phyloP scores from a whole-genome alignment of 2,888 invertebrate genomes.

The Blastobasis adustella region DNA sequence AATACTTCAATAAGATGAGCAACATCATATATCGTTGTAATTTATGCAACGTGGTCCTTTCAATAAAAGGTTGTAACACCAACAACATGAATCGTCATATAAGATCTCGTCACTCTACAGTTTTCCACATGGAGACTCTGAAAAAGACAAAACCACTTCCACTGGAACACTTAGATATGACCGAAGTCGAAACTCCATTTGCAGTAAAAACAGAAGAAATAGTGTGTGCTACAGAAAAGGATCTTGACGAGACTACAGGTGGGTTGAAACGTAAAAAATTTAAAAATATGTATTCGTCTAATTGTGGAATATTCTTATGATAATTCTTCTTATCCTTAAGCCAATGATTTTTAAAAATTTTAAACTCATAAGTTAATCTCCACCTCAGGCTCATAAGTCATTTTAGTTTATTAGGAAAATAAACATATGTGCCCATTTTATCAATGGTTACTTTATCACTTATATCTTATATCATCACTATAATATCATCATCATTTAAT shows the following conservation, averaged over 20 bases:
- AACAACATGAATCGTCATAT: constrained; percentile 67
- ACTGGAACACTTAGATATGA: constrained; percentile 16
- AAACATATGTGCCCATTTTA: too few relatives aligned
- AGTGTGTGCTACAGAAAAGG: constrained; percentile 29
- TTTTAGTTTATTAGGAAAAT: too few relatives aligned
- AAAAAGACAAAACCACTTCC: constrained; percentile 17
- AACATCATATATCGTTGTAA: constrained; percentile 58
- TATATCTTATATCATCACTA: too few relatives aligned
- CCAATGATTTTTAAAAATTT: too few relatives aligned
- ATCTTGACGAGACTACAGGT: constrained; percentile 15
- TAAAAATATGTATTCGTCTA: too few relatives aligned
- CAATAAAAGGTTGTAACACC: constrained; percentile 64
- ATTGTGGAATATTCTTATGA: too few relatives aligned
- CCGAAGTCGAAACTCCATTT: constrained; percentile 31
- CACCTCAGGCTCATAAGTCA: too few relatives aligned
- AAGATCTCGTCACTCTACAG: constrained; percentile 44
- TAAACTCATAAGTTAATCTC: too few relatives aligned
- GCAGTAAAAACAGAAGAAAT: constrained; percentile 41
- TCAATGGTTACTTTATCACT: too few relatives aligned
- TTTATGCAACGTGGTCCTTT: constrained; percentile 55
- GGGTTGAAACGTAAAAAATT: neutral
- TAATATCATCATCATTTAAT: too few relatives aligned
- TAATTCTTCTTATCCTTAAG: too few relatives aligned
- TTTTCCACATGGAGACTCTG: constrained; percentile 42
- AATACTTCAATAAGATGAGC: constrained; percentile 58